phyloP scores from a whole-genome alignment of 1,140 invertebrate species.

The Mya arenaria region DNA sequence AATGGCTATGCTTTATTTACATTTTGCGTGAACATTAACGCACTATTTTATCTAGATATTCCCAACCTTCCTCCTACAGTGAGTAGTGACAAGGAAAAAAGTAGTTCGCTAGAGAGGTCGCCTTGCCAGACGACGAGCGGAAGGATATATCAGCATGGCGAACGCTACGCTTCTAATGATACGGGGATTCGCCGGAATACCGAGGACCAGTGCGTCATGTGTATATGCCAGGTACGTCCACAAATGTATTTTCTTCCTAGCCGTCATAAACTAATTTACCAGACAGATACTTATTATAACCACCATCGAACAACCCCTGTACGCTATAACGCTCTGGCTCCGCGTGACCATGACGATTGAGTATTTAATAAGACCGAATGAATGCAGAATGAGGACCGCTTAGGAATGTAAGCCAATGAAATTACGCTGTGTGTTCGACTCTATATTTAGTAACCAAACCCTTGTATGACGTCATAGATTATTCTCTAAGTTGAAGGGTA shows the following conservation, averaged over 20 bases:
- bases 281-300: too few species aligned
- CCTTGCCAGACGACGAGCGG: conserved; percentile 61
- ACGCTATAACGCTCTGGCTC: too few species aligned
- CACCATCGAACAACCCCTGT: too few species aligned
- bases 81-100: conserved; percentile 54
- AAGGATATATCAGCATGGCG: conserved; percentile 60
- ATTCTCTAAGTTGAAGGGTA: too few species aligned
- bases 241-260: not conserved
- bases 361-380: too few species aligned
- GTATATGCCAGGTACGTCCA: conserved; percentile 60
- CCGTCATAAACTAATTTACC: too few species aligned
- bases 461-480: too few species aligned
- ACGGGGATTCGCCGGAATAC: conserved; percentile 63
- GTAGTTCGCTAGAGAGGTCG: conserved; percentile 24
- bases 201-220: conserved; percentile 68
- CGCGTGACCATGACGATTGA: too few species aligned
- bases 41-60: conserved; percentile 70
- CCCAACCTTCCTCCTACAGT: conserved; percentile 76
- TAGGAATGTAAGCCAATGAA: too few species aligned
- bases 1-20: not conserved
- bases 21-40: conserved; percentile 42
- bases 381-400: too few species aligned
- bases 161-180: conserved; percentile 67
- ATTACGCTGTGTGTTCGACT: too few species aligned
- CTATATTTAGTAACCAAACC: too few species aligned